Percentiles rank a stretch among this genome's conserved stretches.
Conservation (phyloP, 2,113 vertebrate genomes). For the Aleadryas rufinucha region DNA sequence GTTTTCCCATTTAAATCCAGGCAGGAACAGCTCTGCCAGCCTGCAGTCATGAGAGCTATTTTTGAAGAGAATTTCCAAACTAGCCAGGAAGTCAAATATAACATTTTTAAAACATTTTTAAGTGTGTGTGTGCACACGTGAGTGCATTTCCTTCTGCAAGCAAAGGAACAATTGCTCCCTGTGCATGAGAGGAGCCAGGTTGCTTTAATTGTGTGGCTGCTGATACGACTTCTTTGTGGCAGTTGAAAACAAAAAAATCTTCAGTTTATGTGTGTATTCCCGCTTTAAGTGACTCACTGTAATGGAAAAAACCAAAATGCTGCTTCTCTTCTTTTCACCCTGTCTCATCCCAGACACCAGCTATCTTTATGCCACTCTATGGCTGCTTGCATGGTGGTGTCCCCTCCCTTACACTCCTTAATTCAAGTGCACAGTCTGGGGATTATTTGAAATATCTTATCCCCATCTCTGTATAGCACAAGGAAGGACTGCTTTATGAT, state of each 20-base stretch:
- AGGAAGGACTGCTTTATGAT: not conserved
- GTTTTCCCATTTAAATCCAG: conserved; percentile 55
- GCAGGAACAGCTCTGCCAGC: conserved; percentile 54
- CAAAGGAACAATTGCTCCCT: not conserved
- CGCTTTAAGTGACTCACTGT: not conserved
- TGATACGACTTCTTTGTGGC: not conserved
- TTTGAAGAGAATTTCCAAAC: conserved; percentile 32
- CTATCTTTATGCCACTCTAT: not conserved
- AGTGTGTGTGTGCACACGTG: not conserved
- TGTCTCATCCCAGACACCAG: not conserved
- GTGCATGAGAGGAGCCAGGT: not conserved
- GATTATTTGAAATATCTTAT: not conserved
- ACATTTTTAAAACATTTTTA: not conserved
- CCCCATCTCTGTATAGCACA: not conserved
- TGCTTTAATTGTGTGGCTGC: not conserved
- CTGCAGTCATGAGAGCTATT: conserved; percentile 37
- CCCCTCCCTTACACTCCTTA: not conserved
- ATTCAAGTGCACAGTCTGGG: not conserved
- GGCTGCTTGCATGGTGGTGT: rapidly evolving
- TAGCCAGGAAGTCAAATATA: conserved; percentile 27
- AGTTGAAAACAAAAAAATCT: not conserved
- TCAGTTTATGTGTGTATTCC: not conserved
- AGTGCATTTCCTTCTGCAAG: not conserved
- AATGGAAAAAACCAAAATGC: not conserved
- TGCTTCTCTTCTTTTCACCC: not conserved